Percentiles rank a stretch among this genome's conserved stretches.
Conservation (phyloP, 1,140 invertebrate species). For the Drosophila nikananu region DNA sequence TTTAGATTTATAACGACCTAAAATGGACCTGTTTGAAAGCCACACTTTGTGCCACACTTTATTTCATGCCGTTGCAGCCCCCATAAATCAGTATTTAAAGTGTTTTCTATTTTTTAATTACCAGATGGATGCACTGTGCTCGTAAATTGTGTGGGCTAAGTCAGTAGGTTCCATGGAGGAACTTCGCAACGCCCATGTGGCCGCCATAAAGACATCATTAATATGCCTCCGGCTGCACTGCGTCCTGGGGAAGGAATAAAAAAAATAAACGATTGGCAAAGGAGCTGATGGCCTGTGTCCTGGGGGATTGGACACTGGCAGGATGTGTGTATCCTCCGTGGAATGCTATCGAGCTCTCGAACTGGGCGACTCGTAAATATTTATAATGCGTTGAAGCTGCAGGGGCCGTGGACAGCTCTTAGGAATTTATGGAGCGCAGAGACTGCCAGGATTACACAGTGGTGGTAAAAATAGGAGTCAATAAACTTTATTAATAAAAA, state of each 20-base stretch:
- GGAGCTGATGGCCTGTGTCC: conserved; percentile 24
- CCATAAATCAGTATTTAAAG: conserved; percentile 73
- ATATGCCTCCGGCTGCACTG: conserved; percentile 54
- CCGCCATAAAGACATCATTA: conserved; percentile 63
- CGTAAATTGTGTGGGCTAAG: conserved; percentile 62
- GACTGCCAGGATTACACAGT: not conserved
- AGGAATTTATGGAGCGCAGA: conserved; percentile 30
- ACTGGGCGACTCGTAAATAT: conserved; percentile 53
- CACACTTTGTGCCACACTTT: conserved; percentile 2
- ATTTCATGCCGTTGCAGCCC: conserved; percentile 11
- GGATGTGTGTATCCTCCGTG: conserved; percentile 26
- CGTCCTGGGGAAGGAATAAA: not conserved
- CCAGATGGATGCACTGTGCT: conserved; percentile 60
- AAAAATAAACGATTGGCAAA: conserved; percentile 54
- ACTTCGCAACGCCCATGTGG: conserved; percentile 16
- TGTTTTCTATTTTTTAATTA: conserved; percentile 74
- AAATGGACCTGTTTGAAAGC: not conserved
- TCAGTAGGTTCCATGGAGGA: conserved; percentile 20
- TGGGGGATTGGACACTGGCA: conserved; percentile 29
- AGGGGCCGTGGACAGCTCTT: conserved; percentile 8
- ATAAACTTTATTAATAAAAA: not conserved
- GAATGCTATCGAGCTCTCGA: conserved; percentile 3
- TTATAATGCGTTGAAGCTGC: conserved; percentile 53
- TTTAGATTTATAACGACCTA: not conserved
- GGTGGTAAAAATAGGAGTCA: not conserved